phyloP scores from a whole-genome alignment of 2,888 invertebrate species.

The Drosophila monieri region DNA sequence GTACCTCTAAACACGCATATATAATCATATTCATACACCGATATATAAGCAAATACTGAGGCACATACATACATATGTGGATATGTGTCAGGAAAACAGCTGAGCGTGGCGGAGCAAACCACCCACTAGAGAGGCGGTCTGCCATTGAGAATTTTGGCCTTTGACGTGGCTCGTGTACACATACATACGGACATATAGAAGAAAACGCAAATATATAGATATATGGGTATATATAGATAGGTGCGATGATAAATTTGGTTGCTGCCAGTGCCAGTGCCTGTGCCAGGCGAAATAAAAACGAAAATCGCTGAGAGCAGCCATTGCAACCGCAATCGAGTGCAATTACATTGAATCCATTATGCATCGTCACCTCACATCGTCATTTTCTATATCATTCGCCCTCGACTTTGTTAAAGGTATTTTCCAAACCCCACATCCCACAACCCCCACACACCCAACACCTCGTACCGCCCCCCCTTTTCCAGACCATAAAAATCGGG shows the following conservation, averaged over 20 bases:
- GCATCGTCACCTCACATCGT: slow-evolving; percentile 44
- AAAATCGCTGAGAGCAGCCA: slow-evolving; percentile 50
- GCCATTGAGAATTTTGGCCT: slow-evolving; percentile 71
- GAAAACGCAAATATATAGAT: slow-evolving; percentile 14
- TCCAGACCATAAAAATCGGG: slow-evolving; percentile 30
- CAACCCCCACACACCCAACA: not conserved
- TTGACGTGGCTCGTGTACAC: slow-evolving; percentile 57
- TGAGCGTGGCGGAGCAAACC: slow-evolving; percentile 51
- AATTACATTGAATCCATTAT: slow-evolving; percentile 49
- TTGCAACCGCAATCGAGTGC: slow-evolving; percentile 61
- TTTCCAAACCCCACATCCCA: slow-evolving; percentile 4
- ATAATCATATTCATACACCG: not conserved
- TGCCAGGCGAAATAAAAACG: slow-evolving; percentile 46
- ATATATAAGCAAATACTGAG: not conserved
- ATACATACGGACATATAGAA: slow-evolving; percentile 4
- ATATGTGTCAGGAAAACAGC: slow-evolving; percentile 56
- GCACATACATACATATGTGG: not conserved
- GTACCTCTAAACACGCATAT: slow-evolving; percentile 50
- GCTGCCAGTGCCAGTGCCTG: slow-evolving; percentile 37
- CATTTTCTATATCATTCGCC: slow-evolving; percentile 25
- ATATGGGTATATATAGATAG: slow-evolving; percentile 29
- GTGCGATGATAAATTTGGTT: slow-evolving; percentile 57
- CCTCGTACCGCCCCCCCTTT: not conserved
- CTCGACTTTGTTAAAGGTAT: slow-evolving; percentile 37
- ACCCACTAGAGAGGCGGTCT: slow-evolving; percentile 55